Evolutionary conservation across 2,797 vertebrate species (phyloP).

Genomic region (Coluber constrictor): DNA sequence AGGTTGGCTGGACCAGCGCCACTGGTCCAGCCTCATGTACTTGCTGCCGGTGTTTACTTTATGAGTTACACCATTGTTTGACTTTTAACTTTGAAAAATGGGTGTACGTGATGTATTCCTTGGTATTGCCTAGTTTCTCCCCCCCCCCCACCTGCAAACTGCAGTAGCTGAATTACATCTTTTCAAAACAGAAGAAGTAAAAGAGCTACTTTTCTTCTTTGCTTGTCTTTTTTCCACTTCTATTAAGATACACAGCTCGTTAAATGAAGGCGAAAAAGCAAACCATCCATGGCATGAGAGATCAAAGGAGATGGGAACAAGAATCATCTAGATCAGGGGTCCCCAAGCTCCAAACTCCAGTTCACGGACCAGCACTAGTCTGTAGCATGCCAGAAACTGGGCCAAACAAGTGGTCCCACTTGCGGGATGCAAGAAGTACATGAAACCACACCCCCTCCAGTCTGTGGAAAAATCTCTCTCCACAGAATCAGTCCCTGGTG

Average conservation of each 20-base stretch:
- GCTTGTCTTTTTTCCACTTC: background rate
- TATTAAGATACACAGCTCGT: background rate
- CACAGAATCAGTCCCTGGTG: no score
- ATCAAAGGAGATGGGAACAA: background rate
- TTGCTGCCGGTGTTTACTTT: background rate
- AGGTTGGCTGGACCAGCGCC: background rate
- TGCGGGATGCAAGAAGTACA: no score
- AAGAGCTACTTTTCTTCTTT: background rate
- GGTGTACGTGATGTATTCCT: background rate
- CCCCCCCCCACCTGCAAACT: background rate
- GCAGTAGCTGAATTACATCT: background rate
- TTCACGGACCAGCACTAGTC: no score
- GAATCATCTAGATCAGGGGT: background rate
- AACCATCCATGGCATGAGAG: background rate
- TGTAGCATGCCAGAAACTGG: no score
- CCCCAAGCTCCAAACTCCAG: no score
- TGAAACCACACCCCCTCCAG: no score
- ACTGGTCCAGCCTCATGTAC: background rate
- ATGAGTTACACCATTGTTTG: background rate
- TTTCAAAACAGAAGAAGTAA: background rate
- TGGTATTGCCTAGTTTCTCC: background rate
- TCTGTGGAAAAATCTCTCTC: no score
- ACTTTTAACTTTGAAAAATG: background rate
- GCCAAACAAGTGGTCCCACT: no score
- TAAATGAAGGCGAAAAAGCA: background rate